Evolutionary conservation across 2,113 vertebrate genomes (phyloP).

Genomic region (Sebastes fasciatus): DNA sequence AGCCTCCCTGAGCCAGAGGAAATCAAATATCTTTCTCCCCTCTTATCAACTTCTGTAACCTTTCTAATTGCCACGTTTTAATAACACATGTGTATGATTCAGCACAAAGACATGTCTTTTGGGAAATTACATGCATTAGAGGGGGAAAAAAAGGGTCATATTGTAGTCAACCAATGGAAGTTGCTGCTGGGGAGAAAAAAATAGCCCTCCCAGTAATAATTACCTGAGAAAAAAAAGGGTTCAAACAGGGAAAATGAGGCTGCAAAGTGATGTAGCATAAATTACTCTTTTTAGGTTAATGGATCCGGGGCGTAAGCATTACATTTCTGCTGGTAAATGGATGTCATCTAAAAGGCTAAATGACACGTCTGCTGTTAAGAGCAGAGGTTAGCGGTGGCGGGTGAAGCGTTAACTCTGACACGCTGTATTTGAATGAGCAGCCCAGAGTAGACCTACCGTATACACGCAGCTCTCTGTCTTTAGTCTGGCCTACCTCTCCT

Average conservation of each 20-base stretch:
- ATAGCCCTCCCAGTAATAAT: constrained; percentile 58
- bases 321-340: constrained; percentile 30
- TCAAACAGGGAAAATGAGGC: constrained; percentile 55
- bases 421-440: constrained; percentile 38
- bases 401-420: constrained; percentile 39
- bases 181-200: constrained; percentile 1
- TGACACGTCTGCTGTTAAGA: constrained; percentile 12
- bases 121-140: constrained; percentile 70
- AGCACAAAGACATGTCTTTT: constrained; percentile 58
- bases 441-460: constrained; percentile 16
- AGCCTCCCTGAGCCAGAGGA: constrained; percentile 29
- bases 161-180: constrained; percentile 21
- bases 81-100: constrained; percentile 71
- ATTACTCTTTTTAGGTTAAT: constrained; percentile 67
- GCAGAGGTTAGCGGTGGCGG: constrained; percentile 2
- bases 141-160: constrained; percentile 12
- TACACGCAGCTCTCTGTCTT: constrained; percentile 31
- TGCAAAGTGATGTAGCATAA: constrained; percentile 44
- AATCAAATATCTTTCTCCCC: constrained; percentile 48
- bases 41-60: constrained; percentile 37
- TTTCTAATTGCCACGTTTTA: constrained; percentile 61
- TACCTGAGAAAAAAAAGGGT: constrained; percentile 38
- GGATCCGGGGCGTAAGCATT: constrained; percentile 37
- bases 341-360: constrained; percentile 30
- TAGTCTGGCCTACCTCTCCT: constrained; percentile 67